These are phyloP conservation scores for Stegodyphus dumicola DNA, from an alignment of 1,140 invertebrate species.

Conservation along the genomic window DNA sequence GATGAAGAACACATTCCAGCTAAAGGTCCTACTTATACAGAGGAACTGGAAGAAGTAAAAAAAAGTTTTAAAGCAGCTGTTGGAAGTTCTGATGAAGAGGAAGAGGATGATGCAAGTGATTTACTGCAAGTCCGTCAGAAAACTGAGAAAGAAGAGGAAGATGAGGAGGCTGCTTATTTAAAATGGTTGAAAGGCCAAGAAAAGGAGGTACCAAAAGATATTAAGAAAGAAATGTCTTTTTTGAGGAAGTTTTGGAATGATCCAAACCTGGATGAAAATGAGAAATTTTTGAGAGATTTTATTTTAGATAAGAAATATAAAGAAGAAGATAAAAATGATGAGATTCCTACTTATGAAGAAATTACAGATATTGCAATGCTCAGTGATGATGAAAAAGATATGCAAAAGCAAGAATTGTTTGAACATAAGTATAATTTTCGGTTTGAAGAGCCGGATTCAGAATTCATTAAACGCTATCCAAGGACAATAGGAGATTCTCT, in stretches of 20 bases:
- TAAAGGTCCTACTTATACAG: conserved; percentile 31
- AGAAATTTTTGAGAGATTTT: conserved; percentile 92
- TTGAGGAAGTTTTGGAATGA: conserved; percentile 85
- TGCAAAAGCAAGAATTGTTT: conserved; percentile 82
- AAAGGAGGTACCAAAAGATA: conserved; percentile 74
- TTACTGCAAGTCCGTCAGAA: conserved; percentile 3
- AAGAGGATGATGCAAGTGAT: conserved; percentile 25
- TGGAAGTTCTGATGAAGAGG: conserved; percentile 60
- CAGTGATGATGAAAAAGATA: conserved; percentile 74
- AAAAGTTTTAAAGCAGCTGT: conserved; percentile 61
- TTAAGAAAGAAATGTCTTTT: conserved; percentile 67
- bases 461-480: conserved; percentile 93
- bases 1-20: not conserved
- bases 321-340: conserved; percentile 52
- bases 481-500: conserved; percentile 86
- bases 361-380: not conserved
- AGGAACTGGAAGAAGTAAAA: conserved; percentile 62
- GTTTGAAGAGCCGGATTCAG: conserved; percentile 94
- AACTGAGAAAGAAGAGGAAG: conserved; percentile 66
- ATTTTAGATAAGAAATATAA: conserved; percentile 86
- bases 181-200: conserved; percentile 85
- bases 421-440: conserved; percentile 96
- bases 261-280: conserved; percentile 81
- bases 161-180: conserved; percentile 79
- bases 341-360: conserved; percentile 24